A percentile compares a stretch with the other conserved stretches of the same genome.
Evolutionary conservation across 2,797 vertebrate genomes (phyloP).

Genomic region (Intellagama lesueurii): DNA sequence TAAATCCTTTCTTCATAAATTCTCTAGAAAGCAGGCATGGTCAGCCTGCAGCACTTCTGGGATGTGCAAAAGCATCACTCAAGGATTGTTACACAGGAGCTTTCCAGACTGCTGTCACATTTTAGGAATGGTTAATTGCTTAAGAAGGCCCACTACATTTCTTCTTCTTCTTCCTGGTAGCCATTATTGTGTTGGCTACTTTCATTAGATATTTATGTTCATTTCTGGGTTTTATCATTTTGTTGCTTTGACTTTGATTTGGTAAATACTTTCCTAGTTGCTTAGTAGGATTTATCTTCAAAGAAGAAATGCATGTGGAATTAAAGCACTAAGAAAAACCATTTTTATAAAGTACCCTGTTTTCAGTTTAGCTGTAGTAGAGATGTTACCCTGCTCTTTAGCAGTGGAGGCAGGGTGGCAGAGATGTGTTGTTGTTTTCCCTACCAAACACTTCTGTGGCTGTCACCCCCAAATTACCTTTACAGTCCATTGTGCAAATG

Average conservation of each 20-base stretch:
- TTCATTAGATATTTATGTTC: neutral
- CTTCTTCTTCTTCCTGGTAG: neutral
- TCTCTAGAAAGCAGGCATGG: neutral
- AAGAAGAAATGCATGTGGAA: slow-evolving; percentile 18
- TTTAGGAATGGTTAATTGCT: neutral
- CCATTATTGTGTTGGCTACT: neutral
- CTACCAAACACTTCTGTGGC: neutral
- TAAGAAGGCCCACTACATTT: neutral
- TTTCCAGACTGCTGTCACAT: neutral
- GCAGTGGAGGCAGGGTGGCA: neutral
- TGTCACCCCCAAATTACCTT: slow-evolving; percentile 5
- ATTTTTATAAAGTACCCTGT: neutral
- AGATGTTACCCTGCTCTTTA: neutral
- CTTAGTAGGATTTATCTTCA: slow-evolving; percentile 7
- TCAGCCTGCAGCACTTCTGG: neutral
- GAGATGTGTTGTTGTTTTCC: neutral
- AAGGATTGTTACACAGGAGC: neutral
- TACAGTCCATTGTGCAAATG: neutral
- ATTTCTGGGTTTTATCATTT: neutral
- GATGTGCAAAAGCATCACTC: neutral
- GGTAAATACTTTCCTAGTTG: slow-evolving; percentile 7
- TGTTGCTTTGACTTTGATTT: neutral
- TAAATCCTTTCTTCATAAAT: neutral
- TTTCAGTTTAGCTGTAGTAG: neutral
- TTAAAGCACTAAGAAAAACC: neutral